Percentiles rank a stretch among this genome's conserved stretches.
phyloP scores from a whole-genome alignment of 2,113 vertebrate species.

The Acinonyx jubatus region DNA sequence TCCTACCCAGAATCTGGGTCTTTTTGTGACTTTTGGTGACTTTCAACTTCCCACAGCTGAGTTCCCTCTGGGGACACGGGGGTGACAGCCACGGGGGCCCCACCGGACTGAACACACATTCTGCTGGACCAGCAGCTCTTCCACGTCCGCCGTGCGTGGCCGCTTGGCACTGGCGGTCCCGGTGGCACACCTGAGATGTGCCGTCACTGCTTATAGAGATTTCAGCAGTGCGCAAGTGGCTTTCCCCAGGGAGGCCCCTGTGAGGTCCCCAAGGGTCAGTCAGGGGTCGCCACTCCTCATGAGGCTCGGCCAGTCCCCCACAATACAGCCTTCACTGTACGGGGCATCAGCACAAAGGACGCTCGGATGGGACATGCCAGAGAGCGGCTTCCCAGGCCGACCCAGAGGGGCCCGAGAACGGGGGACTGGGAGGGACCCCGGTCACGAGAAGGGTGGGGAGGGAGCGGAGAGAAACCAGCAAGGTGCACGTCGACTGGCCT shows the following conservation, averaged over 20 bases:
- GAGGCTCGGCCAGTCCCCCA: background rate
- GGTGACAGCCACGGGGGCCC: fast-evolving
- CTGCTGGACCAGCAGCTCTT: background rate
- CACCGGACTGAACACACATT: fast-evolving
- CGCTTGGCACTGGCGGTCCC: background rate
- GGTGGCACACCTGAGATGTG: background rate
- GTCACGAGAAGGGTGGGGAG: background rate
- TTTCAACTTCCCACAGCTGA: too few relatives aligned
- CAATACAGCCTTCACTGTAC: fast-evolving
- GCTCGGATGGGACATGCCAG: background rate
- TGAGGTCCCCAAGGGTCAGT: background rate
- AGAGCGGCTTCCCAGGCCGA: background rate
- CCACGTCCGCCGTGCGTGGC: fast-evolving
- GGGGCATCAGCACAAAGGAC: background rate
- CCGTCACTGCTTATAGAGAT: fast-evolving
- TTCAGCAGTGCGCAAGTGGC: fast-evolving
- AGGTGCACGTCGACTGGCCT: too few relatives aligned
- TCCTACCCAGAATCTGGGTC: background rate
- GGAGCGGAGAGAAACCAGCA: too few relatives aligned
- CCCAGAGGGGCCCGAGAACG: too few relatives aligned
- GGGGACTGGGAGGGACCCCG: background rate
- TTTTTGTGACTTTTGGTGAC: background rate
- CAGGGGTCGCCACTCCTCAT: too few relatives aligned
- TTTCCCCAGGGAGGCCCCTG: too few relatives aligned
- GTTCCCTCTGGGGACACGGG: background rate